Percentiles rank a stretch among this genome's conserved stretches.
Evolutionary conservation across 2,113 vertebrate species (phyloP).

Genomic region (Muntiacus reevesi): DNA sequence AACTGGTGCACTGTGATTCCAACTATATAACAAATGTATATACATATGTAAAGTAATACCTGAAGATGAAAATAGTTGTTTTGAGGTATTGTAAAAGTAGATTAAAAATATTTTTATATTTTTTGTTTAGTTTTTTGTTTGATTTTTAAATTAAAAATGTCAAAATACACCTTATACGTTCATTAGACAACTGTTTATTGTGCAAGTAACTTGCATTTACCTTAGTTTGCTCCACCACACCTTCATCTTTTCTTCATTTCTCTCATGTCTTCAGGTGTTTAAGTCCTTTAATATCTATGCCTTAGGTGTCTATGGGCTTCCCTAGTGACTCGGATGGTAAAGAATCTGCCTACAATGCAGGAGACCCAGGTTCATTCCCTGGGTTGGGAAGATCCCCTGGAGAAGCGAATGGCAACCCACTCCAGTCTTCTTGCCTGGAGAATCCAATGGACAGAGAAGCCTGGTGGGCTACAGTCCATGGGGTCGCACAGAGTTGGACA

Average conservation of each 20-base stretch:
- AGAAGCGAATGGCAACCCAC: background rate
- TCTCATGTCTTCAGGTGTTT: background rate
- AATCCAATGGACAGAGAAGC: background rate
- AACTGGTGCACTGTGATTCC: background rate
- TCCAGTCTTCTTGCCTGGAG: background rate
- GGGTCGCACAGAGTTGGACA: background rate
- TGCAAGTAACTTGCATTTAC: background rate
- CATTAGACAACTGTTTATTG: background rate
- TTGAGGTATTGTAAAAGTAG: background rate
- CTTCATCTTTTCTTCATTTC: background rate
- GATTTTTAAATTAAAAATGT: constrained; percentile 28
- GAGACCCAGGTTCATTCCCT: background rate
- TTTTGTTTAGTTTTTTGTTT: background rate
- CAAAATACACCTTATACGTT: constrained; percentile 13
- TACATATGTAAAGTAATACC: background rate
- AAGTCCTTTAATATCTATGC: background rate
- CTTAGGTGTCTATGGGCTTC: background rate
- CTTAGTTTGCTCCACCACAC: background rate
- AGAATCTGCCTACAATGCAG: background rate
- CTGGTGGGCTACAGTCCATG: background rate
- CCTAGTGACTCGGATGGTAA: background rate
- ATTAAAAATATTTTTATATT: background rate
- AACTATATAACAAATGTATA: background rate
- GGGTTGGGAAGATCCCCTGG: background rate
- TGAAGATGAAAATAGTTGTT: background rate